Evolutionary conservation across 2,888 invertebrate genomes (phyloP).

Genomic region (Hirtodrosophila histrioides): DNA sequence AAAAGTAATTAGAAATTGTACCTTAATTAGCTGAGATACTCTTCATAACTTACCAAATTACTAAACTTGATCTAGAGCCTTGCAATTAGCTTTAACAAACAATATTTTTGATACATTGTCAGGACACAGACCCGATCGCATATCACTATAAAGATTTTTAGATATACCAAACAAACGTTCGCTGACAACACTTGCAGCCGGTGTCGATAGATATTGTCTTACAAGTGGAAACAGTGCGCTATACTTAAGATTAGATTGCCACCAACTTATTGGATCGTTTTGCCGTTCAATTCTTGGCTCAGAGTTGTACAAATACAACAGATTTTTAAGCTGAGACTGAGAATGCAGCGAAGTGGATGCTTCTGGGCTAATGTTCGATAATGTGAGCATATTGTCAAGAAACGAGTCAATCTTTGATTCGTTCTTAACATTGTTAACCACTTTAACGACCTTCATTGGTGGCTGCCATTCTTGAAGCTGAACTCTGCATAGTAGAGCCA

Average conservation of each 20-base stretch:
- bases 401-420: slow-evolving; percentile 63
- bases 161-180: slow-evolving; percentile 41
- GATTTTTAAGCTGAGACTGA: slow-evolving; percentile 51
- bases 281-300: slow-evolving; percentile 60
- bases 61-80: slow-evolving; percentile 10
- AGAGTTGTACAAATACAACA: slow-evolving; percentile 60
- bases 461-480: slow-evolving; percentile 27
- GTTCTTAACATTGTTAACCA: slow-evolving; percentile 22
- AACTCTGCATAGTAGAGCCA: slow-evolving; percentile 26
- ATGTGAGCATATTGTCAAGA: slow-evolving; percentile 57
- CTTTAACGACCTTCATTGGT: slow-evolving; percentile 29
- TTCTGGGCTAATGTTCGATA: slow-evolving; percentile 7
- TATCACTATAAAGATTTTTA: slow-evolving; percentile 42
- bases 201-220: slow-evolving; percentile 43
- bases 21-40: too few relatives aligned
- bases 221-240: slow-evolving; percentile 43
- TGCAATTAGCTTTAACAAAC: slow-evolving; percentile 56
- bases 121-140: slow-evolving; percentile 30
- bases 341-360: slow-evolving; percentile 16
- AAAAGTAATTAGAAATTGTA: too few relatives aligned
- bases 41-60: background rate
- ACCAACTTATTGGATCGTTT: slow-evolving; percentile 55
- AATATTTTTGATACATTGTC: slow-evolving; percentile 55
- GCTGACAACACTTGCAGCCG: slow-evolving; percentile 45
- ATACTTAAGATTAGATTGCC: slow-evolving; percentile 56